Base-by-base conservation (phyloP, 2,888 invertebrate species). In the Galerucella calmariensis region DNA sequence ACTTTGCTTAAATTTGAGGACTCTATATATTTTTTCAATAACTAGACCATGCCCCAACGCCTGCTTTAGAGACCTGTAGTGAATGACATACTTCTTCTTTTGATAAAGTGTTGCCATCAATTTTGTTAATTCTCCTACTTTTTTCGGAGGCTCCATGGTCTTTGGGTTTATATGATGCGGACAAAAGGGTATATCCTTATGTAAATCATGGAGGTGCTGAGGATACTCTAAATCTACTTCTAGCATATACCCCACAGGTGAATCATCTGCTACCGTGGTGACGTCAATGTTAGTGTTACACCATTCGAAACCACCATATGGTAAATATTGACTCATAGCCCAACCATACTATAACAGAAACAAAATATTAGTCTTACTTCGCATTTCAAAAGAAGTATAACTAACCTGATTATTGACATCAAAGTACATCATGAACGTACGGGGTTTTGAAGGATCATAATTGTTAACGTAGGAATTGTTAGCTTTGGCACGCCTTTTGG, bases 161-260 rank as follows among this genome's bases (percentile, higher is more conserved):
- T 69, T 69, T 27, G 73, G 69, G 27, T 69, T 69, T 11, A 73
- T 69, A 78, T 27, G 73, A 69, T 59, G 35, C 41, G 14, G 80
- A 77, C 53, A 67, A 27, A 67, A 53, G 5, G 41, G 59, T 14
- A 53, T 20, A 62, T 83, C 79, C 48, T 77, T 77, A 73, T 82
- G 87, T 9, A 56, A 9, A 59, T 84, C 81, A 73, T 88, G 87
- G 44, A 86, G 73, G 16, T 82, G 73, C 16, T 79, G 20, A 5
- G 87, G 86, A 79, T 88, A 88, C 46, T 84, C 81, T 41, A 89
- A 73, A 75, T 89, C 87, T 5, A 88, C 87, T 76, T 88, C 86
- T 4, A 88, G 77, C 44, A 88, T 83, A 58, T 81, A 79, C 58
- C 77, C 75, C 20, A 35, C 66, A 58, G 67, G 51, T 62, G 78